Evolutionary conservation across 2,113 vertebrate genomes (phyloP).

Genomic region (Peromyscus californicus): DNA sequence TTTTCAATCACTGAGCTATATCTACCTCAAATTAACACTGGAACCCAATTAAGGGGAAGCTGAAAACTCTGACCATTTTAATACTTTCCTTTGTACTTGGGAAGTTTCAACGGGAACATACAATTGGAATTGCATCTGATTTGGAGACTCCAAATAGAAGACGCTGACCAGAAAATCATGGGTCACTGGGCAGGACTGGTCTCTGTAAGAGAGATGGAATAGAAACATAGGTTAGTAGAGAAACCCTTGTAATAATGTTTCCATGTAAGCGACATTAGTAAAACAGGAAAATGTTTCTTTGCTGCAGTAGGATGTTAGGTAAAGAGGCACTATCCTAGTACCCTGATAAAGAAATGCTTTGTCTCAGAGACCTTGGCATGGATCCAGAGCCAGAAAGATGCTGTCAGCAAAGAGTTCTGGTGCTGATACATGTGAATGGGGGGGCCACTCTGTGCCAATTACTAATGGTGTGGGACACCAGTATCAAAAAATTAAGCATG

Average conservation of each 20-base stretch:
- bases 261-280: neutral
- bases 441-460: neutral
- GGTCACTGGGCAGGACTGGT: fast-evolving
- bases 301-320: neutral
- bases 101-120: neutral
- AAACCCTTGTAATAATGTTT: neutral
- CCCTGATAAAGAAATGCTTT: neutral
- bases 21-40: constrained; percentile 61
- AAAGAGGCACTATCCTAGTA: neutral
- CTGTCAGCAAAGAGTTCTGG: neutral
- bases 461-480: neutral
- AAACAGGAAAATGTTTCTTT: neutral
- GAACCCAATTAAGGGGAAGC: constrained; percentile 43
- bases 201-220: neutral
- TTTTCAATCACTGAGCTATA: constrained; percentile 51
- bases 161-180: neutral
- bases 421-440: neutral
- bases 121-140: neutral
- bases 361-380: neutral
- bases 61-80: constrained; percentile 21
- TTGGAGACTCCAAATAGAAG: neutral
- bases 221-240: neutral
- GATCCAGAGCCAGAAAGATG: neutral
- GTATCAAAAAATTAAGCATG: neutral
- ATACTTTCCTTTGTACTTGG: neutral